Conservation (phyloP, 2,113 vertebrate genomes). For the Galeopterus variegatus region DNA sequence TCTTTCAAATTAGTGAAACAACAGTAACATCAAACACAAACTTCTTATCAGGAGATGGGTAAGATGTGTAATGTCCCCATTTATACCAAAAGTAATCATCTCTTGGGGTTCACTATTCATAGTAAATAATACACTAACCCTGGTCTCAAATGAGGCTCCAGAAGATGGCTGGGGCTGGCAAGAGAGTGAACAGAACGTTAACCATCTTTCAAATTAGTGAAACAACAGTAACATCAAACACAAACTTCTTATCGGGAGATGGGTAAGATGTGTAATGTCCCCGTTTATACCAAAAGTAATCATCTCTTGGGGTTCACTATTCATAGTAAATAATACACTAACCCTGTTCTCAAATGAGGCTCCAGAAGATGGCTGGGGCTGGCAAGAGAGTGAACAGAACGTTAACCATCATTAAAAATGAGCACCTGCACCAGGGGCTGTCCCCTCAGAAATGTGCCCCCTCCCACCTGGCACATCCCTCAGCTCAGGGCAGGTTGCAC, state of each 20-base stretch:
- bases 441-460: neutral
- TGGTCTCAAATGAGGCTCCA: neutral
- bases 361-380: neutral
- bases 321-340: neutral
- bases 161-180: neutral
- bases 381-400: neutral
- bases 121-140: neutral
- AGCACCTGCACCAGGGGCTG: neutral
- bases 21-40: neutral
- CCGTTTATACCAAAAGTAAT: neutral
- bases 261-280: neutral
- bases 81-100: neutral
- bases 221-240: neutral
- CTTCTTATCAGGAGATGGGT: neutral
- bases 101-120: neutral
- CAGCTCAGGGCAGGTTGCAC: neutral
- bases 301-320: neutral
- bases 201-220: neutral
- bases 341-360: neutral
- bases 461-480: neutral
- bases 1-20: neutral
- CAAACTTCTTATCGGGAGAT: neutral
- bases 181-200: neutral
- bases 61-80: neutral
- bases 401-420: neutral